Conservation (phyloP, 2,113 vertebrate genomes). For the Syngnathoides biaculeatus region DNA sequence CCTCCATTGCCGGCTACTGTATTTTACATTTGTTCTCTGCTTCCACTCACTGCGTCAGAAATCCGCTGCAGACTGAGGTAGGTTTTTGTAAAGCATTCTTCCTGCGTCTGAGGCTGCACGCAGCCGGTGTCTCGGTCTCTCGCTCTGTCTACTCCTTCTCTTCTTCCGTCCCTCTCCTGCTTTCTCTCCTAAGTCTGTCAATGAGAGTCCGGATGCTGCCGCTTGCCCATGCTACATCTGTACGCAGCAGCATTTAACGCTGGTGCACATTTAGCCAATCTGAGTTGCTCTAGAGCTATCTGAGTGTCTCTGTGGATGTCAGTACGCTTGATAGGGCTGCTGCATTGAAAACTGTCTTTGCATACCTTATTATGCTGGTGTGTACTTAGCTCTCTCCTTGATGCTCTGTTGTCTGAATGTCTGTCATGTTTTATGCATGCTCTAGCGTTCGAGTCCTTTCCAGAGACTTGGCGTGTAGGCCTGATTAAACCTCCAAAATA, state of each 20-base stretch:
- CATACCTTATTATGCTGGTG: slow-evolving; percentile 56
- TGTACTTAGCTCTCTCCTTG: slow-evolving; percentile 22
- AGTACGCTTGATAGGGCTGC: slow-evolving; percentile 20
- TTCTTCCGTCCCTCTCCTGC: slow-evolving; percentile 14
- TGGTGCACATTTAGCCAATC: slow-evolving; percentile 25
- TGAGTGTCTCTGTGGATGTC: slow-evolving; percentile 32
- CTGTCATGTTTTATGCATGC: slow-evolving; percentile 57
- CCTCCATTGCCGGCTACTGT: slow-evolving; percentile 43
- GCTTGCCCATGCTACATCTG: not conserved
- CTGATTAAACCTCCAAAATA: slow-evolving; percentile 41
- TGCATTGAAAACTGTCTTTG: slow-evolving; percentile 60
- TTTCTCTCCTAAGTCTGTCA: slow-evolving; percentile 39
- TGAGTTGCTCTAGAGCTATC: slow-evolving; percentile 23
- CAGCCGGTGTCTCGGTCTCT: slow-evolving; percentile 30
- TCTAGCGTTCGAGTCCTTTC: slow-evolving; percentile 35
- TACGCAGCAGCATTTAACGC: slow-evolving; percentile 33
- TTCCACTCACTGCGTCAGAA: slow-evolving; percentile 63
- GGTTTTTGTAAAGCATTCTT: slow-evolving; percentile 58
- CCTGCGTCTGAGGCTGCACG: slow-evolving; percentile 43
- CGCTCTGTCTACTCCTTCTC: slow-evolving; percentile 6
- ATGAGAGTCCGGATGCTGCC: slow-evolving; percentile 32
- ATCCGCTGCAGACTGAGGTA: slow-evolving; percentile 70
- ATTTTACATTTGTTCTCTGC: slow-evolving; percentile 45
- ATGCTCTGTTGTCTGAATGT: slow-evolving; percentile 35
- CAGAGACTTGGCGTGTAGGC: slow-evolving; percentile 28